Conservation (phyloP, 2,888 invertebrate genomes). For the Bugula neritina region DNA sequence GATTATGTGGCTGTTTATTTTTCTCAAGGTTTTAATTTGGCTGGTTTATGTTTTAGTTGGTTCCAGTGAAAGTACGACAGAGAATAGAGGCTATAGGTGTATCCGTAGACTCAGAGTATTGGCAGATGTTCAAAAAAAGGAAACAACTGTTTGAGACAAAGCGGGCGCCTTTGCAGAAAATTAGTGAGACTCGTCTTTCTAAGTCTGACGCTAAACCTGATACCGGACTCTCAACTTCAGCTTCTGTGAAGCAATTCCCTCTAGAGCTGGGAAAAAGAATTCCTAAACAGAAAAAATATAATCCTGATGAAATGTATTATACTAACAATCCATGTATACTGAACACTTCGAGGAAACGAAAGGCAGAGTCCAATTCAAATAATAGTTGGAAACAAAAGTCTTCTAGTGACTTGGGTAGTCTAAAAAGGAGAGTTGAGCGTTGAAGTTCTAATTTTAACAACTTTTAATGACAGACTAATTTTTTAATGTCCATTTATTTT, state of each 20-base stretch:
- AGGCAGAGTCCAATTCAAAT: not conserved
- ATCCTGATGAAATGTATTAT: constrained; percentile 23
- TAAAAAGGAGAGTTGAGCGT: not conserved
- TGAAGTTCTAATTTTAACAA: too few species aligned
- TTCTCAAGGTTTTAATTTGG: too few species aligned
- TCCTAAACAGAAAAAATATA: constrained; percentile 24
- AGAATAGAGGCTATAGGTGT: not conserved
- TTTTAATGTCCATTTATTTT: too few species aligned
- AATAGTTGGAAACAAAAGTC: not conserved
- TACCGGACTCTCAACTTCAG: not conserved
- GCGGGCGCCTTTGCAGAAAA: constrained; percentile 7
- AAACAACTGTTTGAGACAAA: constrained; percentile 20
- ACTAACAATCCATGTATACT: constrained; percentile 10
- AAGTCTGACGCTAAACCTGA: not conserved
- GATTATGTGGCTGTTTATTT: too few species aligned
- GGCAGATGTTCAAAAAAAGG: constrained; percentile 16
- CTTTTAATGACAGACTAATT: too few species aligned
- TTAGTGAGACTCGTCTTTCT: not conserved
- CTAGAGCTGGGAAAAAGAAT: constrained; percentile 9
- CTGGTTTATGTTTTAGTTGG: constrained; percentile 13
- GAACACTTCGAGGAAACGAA: not conserved
- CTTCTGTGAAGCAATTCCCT: not conserved
- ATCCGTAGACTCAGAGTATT: not conserved
- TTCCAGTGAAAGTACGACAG: not conserved
- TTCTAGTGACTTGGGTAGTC: not conserved